These are phyloP conservation scores for Drosophila kokeensis DNA, from an alignment of 2,888 invertebrate genomes.

Conservation along the genomic window DNA sequence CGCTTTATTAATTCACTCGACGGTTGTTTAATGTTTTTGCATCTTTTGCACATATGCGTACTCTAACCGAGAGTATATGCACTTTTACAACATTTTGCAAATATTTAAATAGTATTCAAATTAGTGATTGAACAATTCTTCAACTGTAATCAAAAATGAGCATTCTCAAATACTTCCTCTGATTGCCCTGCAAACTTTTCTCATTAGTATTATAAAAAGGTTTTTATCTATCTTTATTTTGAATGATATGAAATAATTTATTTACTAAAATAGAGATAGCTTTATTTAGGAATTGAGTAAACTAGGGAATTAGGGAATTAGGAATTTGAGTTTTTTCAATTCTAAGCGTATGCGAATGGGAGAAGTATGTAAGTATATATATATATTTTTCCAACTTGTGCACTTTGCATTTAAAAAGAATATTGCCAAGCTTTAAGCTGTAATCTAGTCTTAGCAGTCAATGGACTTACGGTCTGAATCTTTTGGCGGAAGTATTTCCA, in stretches of 20 bases:
- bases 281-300: background rate
- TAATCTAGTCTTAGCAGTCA: background rate
- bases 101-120: background rate
- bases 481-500: background rate
- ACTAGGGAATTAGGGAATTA: no score
- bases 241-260: background rate
- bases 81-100: background rate
- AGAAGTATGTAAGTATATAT: no score
- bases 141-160: background rate
- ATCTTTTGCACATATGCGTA: constrained; percentile 36
- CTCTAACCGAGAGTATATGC: constrained; percentile 15
- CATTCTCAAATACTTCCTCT: background rate
- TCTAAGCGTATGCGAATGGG: background rate
- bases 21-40: constrained; percentile 72
- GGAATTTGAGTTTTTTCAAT: background rate
- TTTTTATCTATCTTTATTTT: background rate
- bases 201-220: background rate
- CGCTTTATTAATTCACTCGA: constrained; percentile 79
- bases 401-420: background rate
- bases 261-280: background rate
- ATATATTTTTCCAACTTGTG: background rate
- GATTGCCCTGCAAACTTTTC: no score
- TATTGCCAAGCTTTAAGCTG: background rate
- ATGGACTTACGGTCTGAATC: background rate
- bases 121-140: background rate